phyloP scores from a whole-genome alignment of 1,140 invertebrate genomes.

The Drosophila tristis region DNA sequence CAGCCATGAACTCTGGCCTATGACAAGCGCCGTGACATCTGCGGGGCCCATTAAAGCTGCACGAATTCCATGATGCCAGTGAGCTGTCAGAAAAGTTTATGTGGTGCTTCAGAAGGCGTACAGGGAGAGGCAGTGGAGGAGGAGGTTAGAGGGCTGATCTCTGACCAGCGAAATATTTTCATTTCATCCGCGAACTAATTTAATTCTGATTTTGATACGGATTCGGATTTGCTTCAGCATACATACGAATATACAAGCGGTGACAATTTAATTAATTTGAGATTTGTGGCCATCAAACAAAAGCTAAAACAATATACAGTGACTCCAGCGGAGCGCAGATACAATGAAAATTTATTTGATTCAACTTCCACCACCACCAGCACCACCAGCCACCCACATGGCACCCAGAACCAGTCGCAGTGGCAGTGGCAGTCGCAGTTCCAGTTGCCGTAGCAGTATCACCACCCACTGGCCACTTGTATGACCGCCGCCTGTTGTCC shows the following conservation, averaged over 20 bases:
- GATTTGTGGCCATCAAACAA: constrained; percentile 51
- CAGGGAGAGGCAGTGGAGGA: no score
- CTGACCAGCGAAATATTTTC: constrained; percentile 20
- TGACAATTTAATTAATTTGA: constrained; percentile 76
- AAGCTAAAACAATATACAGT: constrained; percentile 48
- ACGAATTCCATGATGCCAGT: constrained; percentile 43
- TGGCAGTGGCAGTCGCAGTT: background rate
- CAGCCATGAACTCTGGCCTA: constrained; percentile 54
- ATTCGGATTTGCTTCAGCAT: constrained; percentile 6
- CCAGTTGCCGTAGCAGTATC: background rate
- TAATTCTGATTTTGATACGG: constrained; percentile 28
- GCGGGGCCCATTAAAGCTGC: constrained; percentile 56
- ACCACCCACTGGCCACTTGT: constrained; percentile 1
- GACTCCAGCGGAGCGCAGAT: constrained; percentile 44
- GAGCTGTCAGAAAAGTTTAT: background rate
- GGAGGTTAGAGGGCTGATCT: background rate
- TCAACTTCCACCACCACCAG: constrained; percentile 12
- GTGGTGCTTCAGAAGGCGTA: constrained; percentile 7
- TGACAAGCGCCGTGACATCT: constrained; percentile 41
- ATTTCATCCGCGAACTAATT: constrained; percentile 30
- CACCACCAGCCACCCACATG: constrained; percentile 45
- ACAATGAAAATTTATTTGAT: constrained; percentile 62
- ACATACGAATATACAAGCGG: constrained; percentile 7
- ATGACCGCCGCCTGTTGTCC: constrained; percentile 9
- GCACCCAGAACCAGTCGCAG: constrained; percentile 15